Percentiles rank a stretch among this genome's conserved stretches.
phyloP scores from a whole-genome alignment of 2,113 vertebrate genomes.

The Callorhinus ursinus region DNA sequence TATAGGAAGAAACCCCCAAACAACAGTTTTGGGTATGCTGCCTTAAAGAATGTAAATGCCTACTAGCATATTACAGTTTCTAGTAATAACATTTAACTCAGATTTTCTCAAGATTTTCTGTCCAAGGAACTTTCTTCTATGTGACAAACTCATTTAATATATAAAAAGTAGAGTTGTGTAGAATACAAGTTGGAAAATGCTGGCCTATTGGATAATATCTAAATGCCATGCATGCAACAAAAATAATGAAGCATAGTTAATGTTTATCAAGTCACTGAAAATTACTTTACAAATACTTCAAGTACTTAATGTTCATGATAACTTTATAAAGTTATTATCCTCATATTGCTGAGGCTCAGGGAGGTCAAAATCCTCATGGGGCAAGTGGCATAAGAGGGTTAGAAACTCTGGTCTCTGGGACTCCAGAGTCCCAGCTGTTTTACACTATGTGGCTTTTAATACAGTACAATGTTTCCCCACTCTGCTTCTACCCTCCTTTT shows the following conservation, averaged over 20 bases:
- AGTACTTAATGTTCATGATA: not conserved
- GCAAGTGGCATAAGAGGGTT: not conserved
- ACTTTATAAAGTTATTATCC: not conserved
- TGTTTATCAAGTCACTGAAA: not conserved
- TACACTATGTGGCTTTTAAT: not conserved
- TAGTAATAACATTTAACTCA: not conserved
- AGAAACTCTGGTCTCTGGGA: not conserved
- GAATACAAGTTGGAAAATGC: not conserved
- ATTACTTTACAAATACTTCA: not conserved
- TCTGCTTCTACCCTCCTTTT: not conserved
- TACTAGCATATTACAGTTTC: not conserved
- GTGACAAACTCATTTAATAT: not conserved
- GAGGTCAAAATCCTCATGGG: not conserved
- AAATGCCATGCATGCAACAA: not conserved
- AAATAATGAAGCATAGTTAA: not conserved
- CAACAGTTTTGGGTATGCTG: not conserved
- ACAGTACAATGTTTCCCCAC: not conserved
- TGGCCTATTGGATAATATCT: not conserved
- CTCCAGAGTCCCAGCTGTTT: not conserved
- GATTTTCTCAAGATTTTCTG: not conserved
- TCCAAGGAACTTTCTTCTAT: not conserved
- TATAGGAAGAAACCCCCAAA: not conserved
- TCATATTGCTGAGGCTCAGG: not conserved
- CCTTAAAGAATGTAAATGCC: not conserved
- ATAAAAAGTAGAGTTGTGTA: not conserved